phyloP scores from a whole-genome alignment of 2,797 vertebrate genomes.

The Macropodus opercularis region DNA sequence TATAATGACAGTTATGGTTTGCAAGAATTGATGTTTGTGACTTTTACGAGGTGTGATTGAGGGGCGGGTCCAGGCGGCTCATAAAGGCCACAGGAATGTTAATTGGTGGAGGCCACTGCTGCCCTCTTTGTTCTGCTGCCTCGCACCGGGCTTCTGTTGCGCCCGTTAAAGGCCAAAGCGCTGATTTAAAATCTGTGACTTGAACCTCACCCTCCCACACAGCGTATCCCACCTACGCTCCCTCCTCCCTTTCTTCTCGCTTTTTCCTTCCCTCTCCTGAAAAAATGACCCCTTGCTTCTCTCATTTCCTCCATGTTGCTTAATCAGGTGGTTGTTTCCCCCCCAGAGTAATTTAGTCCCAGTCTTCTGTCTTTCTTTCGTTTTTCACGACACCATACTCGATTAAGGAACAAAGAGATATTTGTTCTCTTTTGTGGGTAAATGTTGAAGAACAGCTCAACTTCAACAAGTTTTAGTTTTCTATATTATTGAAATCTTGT shows the following conservation, averaged over 20 bases:
- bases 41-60: slow-evolving; percentile 86
- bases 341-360: slow-evolving; percentile 49
- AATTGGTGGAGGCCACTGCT: slow-evolving; percentile 83
- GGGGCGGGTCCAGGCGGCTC: slow-evolving; percentile 74
- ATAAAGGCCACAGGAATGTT: slow-evolving; percentile 84
- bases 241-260: slow-evolving; percentile 35
- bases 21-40: slow-evolving; percentile 82
- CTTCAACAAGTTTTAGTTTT: too few relatives aligned
- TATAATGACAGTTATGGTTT: slow-evolving; percentile 83
- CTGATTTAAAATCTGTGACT: slow-evolving; percentile 83
- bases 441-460: too few relatives aligned
- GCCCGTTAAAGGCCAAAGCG: slow-evolving; percentile 71
- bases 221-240: slow-evolving; percentile 33
- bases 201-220: slow-evolving; percentile 39
- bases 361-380: slow-evolving; percentile 7
- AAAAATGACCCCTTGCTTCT: slow-evolving; percentile 58
- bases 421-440: too few relatives aligned
- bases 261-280: slow-evolving; percentile 32
- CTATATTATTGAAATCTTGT: too few relatives aligned
- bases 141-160: slow-evolving; percentile 79
- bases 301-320: slow-evolving; percentile 69
- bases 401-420: too few relatives aligned
- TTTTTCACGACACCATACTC: too few relatives aligned
- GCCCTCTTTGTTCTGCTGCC: slow-evolving; percentile 75
- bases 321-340: slow-evolving; percentile 54